Conservation (phyloP, 2,113 vertebrate genomes). For the Oncorhynchus clarkii region DNA sequence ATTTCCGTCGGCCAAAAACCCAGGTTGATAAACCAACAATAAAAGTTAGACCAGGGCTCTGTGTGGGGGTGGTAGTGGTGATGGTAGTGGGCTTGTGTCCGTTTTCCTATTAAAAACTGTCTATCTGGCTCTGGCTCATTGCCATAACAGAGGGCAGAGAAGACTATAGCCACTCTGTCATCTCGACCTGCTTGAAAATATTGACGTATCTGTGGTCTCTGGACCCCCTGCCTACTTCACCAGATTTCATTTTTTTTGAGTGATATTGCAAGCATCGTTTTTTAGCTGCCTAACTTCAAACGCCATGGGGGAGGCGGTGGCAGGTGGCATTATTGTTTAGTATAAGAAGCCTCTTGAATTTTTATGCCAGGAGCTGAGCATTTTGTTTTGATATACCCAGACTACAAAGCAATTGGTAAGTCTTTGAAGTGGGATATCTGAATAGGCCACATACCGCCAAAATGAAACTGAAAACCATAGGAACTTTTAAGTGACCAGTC, state of each 20-base stretch:
- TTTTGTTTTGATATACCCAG: neutral
- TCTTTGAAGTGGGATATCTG: neutral
- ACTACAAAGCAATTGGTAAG: neutral
- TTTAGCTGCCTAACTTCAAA: neutral
- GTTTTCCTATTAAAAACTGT: too few species aligned
- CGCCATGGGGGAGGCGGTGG: neutral
- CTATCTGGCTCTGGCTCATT: too few species aligned
- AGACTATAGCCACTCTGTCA: neutral
- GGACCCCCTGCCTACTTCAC: neutral
- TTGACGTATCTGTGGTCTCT: neutral
- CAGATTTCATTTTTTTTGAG: neutral
- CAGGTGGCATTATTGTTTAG: neutral
- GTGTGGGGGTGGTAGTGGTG: too few species aligned
- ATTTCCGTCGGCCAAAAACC: neutral
- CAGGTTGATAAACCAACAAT: neutral
- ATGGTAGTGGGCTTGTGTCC: too few species aligned
- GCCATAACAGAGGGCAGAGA: too few species aligned
- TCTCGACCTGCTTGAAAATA: neutral
- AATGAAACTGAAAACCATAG: neutral
- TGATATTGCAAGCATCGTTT: neutral
- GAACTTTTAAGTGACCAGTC: neutral
- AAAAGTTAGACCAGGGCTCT: neutral
- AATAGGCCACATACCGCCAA: neutral
- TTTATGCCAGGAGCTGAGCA: neutral
- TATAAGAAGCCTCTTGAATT: constrained; percentile 2